Evolutionary conservation across 2,113 vertebrate species (phyloP), one percentile per base, ranked within the genome.

Genomic region (Pterocles burchelli): DNA sequence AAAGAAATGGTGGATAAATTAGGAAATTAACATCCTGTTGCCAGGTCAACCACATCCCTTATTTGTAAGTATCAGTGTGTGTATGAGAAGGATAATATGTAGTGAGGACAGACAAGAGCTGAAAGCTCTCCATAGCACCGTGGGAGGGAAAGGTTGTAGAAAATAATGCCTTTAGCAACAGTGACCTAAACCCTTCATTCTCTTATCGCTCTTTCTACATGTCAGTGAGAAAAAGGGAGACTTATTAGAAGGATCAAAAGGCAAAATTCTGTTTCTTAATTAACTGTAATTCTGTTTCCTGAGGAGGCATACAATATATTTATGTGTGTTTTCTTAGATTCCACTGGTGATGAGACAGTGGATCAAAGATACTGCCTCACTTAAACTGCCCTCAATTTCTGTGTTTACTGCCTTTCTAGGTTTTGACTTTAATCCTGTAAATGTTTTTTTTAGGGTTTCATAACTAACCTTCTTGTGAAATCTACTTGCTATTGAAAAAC

Each of bases 201-300:
- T 89, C 74, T 93, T 95, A 90, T 78, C 21, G 0, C 17, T 82
- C 55, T 82, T 24, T 58, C 22, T 90, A 59, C 33, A 7, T 88
- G 51, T 59, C 77, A 66, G 52, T 83, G 52, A 93, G 90, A 84
- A 81, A 91, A 65, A 96, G 55, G 45, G 17, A 83, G 31, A 83
- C 81, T 91, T 93, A 87, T 85, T 88, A 93, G 58, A 77, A 87
- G 68, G 79, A 96, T 96, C 72, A 96, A 96, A 97, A 94, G 76
- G 55, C 51, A 95, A 90, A 95, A 80, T 87, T 86, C 48, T 87
- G 48, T 89, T 95, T 91, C 91, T 95, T 95, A 94, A 95, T 96
- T 89, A 95, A 96, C 59, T 93, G 46, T 85, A 49, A 84, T 96
- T 94, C 63, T 28, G 33, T 94, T 96, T 97, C 76, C 94, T 90